Evolutionary conservation across 2,113 vertebrate genomes (phyloP).

Genomic region (Marcusenius ussheri): DNA sequence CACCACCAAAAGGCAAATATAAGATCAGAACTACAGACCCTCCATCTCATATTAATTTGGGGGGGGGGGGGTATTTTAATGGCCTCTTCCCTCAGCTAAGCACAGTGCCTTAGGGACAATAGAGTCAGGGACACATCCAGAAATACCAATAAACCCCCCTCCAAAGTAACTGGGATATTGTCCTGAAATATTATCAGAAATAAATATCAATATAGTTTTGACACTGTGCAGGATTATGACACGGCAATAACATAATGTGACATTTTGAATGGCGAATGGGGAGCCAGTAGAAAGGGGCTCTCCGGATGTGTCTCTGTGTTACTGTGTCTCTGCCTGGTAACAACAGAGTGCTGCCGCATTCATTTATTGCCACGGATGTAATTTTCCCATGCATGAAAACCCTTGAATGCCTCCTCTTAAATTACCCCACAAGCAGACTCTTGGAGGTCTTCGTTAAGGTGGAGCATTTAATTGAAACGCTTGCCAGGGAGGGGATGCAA

Average conservation of each 20-base stretch:
- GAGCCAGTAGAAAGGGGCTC: not conserved
- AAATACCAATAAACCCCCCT: not conserved
- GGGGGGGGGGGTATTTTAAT: not conserved
- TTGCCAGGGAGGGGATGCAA: not conserved
- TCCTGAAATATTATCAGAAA: not conserved
- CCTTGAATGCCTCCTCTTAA: not conserved
- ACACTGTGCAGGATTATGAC: not conserved
- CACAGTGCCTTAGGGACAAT: not conserved
- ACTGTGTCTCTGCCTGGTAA: not conserved
- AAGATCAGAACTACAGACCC: not conserved
- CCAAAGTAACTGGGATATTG: not conserved
- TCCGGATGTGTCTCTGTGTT: not conserved
- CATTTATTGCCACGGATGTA: not conserved
- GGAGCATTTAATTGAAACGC: not conserved
- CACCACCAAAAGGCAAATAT: not conserved
- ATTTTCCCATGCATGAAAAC: not conserved
- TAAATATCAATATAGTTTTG: not conserved
- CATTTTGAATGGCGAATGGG: not conserved
- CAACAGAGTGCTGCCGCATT: not conserved
- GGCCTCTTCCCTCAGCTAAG: not conserved
- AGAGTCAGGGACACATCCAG: not conserved
- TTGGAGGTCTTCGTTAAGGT: not conserved
- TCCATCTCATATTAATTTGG: not conserved
- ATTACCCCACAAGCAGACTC: conserved; percentile 5
- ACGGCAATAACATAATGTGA: not conserved